Evolutionary conservation across 2,797 vertebrate species (phyloP), one percentile per base, ranked within the genome.

Genomic region (Mionectes olivaceus): DNA sequence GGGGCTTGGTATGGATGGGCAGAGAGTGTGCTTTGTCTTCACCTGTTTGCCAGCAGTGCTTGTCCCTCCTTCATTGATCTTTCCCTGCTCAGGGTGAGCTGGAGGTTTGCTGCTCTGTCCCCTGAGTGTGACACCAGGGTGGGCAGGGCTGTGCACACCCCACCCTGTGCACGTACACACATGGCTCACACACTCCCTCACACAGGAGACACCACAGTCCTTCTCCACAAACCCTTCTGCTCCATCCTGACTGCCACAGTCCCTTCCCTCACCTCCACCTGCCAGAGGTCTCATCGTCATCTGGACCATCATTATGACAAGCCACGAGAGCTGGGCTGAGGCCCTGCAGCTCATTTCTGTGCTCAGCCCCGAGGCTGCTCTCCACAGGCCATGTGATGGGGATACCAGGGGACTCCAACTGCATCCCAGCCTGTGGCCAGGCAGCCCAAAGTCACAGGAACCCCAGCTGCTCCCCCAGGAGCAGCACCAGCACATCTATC

Each of bases 371-470:
- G 0, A 33, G n/a, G 65, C 55, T 73, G 46, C 6, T 75, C 61
- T 68, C 10, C 18, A 0, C 22, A 46, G 50, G 19, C 63, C 2
- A 0, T 27, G 64, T 27, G 23, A 8, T 8, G 30, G 25, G 0
- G 8, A 28, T 49, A 50, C 49, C 28, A 18, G 13, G 33, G 43
- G 39, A 30, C 55, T 33, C 43, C 0, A 0, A 14, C 25, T 49
- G 56, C 33, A 76, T 25, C 63, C 52, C 86, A 63, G n/a, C 19
- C 50, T 47, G 39, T 9, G 47, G 13, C 27, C 33, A 43, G 73
- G 44, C 75, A 75, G 64, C 70, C 0, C 67, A 0, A 1, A 75
- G 35, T 52, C 3, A 4, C 59, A 64, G 49, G 12, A 9, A 6
- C 46, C 49, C 28, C n/a, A 50, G 57, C 25, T 11, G 4, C 8